Conservation (phyloP, 1,140 invertebrate genomes). For the Yoshiicerus persimilis region DNA sequence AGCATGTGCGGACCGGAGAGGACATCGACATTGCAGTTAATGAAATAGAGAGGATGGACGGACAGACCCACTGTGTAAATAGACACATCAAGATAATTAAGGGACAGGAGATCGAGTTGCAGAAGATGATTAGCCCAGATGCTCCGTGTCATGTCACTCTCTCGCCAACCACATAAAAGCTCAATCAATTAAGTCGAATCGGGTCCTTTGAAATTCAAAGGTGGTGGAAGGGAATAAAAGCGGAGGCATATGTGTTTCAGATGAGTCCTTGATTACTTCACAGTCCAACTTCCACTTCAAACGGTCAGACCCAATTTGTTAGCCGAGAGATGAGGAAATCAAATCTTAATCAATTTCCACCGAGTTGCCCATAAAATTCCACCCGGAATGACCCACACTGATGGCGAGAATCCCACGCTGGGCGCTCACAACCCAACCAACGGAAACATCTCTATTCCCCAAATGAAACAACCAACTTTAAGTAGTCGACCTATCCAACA, state of each 20-base stretch:
- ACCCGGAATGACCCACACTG: constrained; percentile 41
- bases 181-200: constrained; percentile 18
- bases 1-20: too few species aligned
- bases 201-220: constrained; percentile 16
- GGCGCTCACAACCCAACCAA: background rate
- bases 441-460: background rate
- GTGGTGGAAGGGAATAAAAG: background rate
- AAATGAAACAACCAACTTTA: background rate
- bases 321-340: constrained; percentile 40
- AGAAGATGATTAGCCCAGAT: background rate
- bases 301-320: constrained; percentile 22
- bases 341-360: constrained; percentile 49
- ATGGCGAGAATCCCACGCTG: constrained; percentile 48
- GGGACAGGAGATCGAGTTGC: background rate
- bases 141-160: background rate
- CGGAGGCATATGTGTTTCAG: constrained; percentile 2
- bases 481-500: background rate
- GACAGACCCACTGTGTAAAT: background rate
- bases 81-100: constrained; percentile 10
- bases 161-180: background rate
- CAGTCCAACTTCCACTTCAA: background rate
- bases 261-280: constrained; percentile 19
- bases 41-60: background rate
- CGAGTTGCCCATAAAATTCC: constrained; percentile 44
- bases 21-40: background rate